Evolutionary conservation across 2,113 vertebrate species (phyloP), one percentile per base, ranked within the genome.

Genomic region (Eretmodus cyanostictus): DNA sequence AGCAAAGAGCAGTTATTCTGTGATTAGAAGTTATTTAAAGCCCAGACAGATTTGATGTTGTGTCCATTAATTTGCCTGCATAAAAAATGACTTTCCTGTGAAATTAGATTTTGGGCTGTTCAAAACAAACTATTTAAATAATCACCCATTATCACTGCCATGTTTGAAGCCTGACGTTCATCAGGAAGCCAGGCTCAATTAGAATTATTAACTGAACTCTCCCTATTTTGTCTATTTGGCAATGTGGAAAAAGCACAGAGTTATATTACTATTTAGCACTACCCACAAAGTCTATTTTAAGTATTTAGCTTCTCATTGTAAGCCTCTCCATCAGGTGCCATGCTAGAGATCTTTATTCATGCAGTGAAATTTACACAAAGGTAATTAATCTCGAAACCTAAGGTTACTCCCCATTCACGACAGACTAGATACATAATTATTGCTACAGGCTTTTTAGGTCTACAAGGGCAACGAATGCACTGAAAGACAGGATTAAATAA

Each of bases 331-430:
- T 94, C 91, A 92, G 92, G 88, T 94, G 89, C 91, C 91, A 81
- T 91, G 89, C 94, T 92, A 78, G 71, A 94, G 89, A 90, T 93
- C 91, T 95, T 93, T 91, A 93, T 95, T 92, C 93, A 86, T 89
- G 81, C 90, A 80, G 88, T 89, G 92, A 92, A 86, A 89, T 92
- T 91, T 90, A 87, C 81, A 71, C 89, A 89, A 57, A 89, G 81
- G 92, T 94, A 94, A 95, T 95, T 95, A 91, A 94, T 95, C 90
- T 92, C 89, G 36, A 93, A 94, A 94, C 93, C 89, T 71, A 85
- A 93, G 89, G 90, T 90, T 85, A 81, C 57, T 89, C 88, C 68
- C 83, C 89, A 91, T 93, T 90, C 93, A 92, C 66, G 14, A 81
- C 9, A n/a, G 82, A 85, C 84, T 47, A 31, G 63, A 78, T 68